Evolutionary conservation across 2,797 vertebrate genomes (phyloP), one percentile per base, ranked within the genome.

Genomic region (Scolopax bukidnonensis): DNA sequence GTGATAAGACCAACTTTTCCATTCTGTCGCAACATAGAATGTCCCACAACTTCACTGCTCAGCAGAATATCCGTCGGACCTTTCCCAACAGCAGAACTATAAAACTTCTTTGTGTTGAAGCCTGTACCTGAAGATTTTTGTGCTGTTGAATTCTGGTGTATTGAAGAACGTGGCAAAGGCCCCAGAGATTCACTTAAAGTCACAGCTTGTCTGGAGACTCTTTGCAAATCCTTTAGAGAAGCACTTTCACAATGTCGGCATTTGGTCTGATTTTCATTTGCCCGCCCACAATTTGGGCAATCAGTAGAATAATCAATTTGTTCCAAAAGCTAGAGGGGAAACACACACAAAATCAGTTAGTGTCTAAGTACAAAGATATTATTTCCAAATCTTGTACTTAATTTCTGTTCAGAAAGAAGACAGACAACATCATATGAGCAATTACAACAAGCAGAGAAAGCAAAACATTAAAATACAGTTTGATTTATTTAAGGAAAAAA

Each of bases 21-120:
- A 69, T 99, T 99, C 93, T 98, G 96, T 14, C 98, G 97, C 84
- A 98, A 96, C 90, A 98, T 94, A 57, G 97, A 97, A 27, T 97
- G 98, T 83, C 98, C 98, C 32, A 95, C 84, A 70, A 97, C 92
- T 20, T 98, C 98, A 71, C 97, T 98, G 96, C 94, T 98, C 96
- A 98, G 97, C 11, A 98, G 96, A 20, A 98, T 95, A 96, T 98
- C 98, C 19, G 97, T 43, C 10, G 97, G 97, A 97, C 98, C 96
- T 78, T 97, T 95, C 45, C 97, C 97, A 24, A 98, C 68, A 83
- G 95, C 91, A 51, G 98, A 97, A 87, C 98, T 97, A 91, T 99
- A 99, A 97, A 99, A 99, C 97, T 97, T 98, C 95, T 98, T 99
- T 93, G 96, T 96, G 94, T 95, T 97, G 96, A 98, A 96, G 93